Evolutionary conservation across 2,888 invertebrate species (phyloP).

Genomic region (Sarcophaga variegata): DNA sequence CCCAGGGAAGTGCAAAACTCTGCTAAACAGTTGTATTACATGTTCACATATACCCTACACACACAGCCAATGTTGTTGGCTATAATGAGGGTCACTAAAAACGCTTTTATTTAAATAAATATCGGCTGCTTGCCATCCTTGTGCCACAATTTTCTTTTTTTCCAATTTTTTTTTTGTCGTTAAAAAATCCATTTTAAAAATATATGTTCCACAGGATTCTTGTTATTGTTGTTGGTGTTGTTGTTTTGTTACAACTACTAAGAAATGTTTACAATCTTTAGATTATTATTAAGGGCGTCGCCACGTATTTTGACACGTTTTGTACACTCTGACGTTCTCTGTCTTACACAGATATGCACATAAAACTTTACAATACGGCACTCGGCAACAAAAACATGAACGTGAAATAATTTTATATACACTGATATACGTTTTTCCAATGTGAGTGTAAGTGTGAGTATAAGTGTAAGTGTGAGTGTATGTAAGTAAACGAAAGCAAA

Average conservation of each 20-base stretch:
- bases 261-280: conserved; percentile 55
- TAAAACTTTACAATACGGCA: conserved; percentile 9
- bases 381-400: background rate
- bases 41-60: conserved; percentile 43
- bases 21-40: conserved; percentile 28
- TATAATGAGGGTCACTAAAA: conserved; percentile 45
- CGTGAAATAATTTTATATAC: conserved; percentile 35
- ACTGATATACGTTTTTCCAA: background rate
- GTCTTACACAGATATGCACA: background rate
- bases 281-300: conserved; percentile 64
- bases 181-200: conserved; percentile 6
- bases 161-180: background rate
- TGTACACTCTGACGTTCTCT: background rate
- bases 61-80: conserved; percentile 28
- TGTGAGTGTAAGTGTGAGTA: too few species aligned
- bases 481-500: background rate
- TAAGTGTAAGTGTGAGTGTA: background rate
- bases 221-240: conserved; percentile 7
- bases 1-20: background rate
- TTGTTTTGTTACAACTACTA: conserved; percentile 37
- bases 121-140: background rate
- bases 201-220: background rate
- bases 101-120: conserved; percentile 56
- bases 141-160: background rate
- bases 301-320: conserved; percentile 62